Percentiles rank a stretch among this genome's conserved stretches.
These are phyloP conservation scores for Blera fallax DNA, from an alignment of 2,888 invertebrate species.

Conservation along the genomic window DNA sequence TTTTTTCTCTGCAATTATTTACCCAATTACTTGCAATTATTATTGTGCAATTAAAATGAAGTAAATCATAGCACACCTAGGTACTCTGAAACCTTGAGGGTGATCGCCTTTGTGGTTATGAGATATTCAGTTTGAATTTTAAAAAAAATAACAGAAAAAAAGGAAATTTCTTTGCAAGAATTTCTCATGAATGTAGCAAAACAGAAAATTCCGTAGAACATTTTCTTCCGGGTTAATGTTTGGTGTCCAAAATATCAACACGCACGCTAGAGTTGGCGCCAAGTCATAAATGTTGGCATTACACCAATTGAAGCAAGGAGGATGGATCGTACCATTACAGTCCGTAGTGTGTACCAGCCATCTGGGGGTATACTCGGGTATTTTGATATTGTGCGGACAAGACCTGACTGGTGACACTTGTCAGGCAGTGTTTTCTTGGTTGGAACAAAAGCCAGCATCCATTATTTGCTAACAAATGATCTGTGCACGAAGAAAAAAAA, in stretches of 20 bases:
- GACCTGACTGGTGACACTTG: constrained; percentile 58
- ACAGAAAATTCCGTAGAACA: constrained; percentile 28
- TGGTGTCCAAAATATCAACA: constrained; percentile 55
- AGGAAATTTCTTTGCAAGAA: neutral
- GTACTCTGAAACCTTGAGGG: constrained; percentile 27
- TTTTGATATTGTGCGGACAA: constrained; percentile 49
- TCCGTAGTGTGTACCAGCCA: constrained; percentile 1
- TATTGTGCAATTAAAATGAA: constrained; percentile 20
- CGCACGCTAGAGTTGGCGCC: constrained; percentile 63
- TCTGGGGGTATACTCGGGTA: constrained; percentile 30
- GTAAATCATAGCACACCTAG: constrained; percentile 7
- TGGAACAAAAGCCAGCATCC: constrained; percentile 33
- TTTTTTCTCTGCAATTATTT: constrained; percentile 30
- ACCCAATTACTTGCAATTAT: constrained; percentile 40
- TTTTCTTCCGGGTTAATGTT: constrained; percentile 63
- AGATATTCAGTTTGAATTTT: constrained; percentile 12
- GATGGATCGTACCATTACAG: constrained; percentile 44
- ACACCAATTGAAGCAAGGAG: constrained; percentile 59
- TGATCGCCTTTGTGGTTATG: neutral
- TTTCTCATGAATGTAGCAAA: constrained; percentile 13
- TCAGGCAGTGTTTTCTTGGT: constrained; percentile 13
- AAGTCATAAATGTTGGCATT: constrained; percentile 71
- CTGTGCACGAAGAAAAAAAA: neutral
- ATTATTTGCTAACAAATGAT: constrained; percentile 51
- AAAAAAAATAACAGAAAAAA: no score